Conservation (phyloP, 2,888 invertebrate genomes). For the Stenodera caucasica region DNA sequence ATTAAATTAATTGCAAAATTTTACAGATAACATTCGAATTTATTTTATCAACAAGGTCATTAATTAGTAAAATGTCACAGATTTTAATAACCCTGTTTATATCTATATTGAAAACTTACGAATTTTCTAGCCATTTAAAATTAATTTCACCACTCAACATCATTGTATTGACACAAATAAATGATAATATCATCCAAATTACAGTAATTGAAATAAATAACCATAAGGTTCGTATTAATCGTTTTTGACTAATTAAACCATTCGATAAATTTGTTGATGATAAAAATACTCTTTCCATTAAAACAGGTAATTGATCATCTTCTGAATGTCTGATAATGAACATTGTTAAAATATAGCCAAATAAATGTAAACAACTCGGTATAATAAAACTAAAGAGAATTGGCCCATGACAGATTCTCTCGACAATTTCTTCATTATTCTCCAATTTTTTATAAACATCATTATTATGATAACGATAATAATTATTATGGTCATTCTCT, state of each 20-base stretch:
- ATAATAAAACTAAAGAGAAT: slow-evolving; percentile 72
- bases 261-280: slow-evolving; percentile 71
- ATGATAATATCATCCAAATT: slow-evolving; percentile 70
- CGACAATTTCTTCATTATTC: slow-evolving; percentile 53
- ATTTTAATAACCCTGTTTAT: too few species aligned
- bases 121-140: slow-evolving; percentile 66
- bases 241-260: slow-evolving; percentile 68
- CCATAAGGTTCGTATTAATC: slow-evolving; percentile 72
- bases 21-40: background rate
- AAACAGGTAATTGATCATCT: slow-evolving; percentile 79
- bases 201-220: slow-evolving; percentile 70
- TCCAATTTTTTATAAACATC: slow-evolving; percentile 2
- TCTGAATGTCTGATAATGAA: slow-evolving; percentile 75
- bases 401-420: slow-evolving; percentile 71
- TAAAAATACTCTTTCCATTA: slow-evolving; percentile 81
- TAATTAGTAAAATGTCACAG: too few species aligned
- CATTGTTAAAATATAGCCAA: slow-evolving; percentile 73
- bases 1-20: background rate
- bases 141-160: slow-evolving; percentile 64
- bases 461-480: slow-evolving; percentile 12
- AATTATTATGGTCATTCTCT: slow-evolving; percentile 20
- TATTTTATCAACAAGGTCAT: too few species aligned
- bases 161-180: slow-evolving; percentile 67
- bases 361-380: slow-evolving; percentile 72
- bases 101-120: slow-evolving; percentile 51